Base-by-base conservation (phyloP, 2,113 vertebrate genomes). In the Anolis sagrei region DNA sequence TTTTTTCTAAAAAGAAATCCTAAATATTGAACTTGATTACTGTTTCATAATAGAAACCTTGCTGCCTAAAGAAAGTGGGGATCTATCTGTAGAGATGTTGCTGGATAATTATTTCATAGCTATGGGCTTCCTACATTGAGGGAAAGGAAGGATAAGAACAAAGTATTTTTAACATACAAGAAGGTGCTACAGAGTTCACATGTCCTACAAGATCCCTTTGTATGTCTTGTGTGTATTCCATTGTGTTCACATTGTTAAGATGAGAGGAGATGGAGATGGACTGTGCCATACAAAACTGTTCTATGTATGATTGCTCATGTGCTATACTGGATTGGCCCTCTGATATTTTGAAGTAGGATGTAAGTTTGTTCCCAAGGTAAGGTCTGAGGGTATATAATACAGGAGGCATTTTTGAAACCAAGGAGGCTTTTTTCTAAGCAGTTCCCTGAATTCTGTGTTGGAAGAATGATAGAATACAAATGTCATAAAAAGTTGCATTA, bases 321-420 rank as follows among this genome's bases (percentile, higher is more conserved):
- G 16, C 36, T 62, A 25, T 48, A 51, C 23, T 69, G 29, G 44
- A 68, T 36, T 68, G 79, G 39, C 4, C 27, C 44, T 49, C 49
- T 72, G 32, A 18, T 81, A 69, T 70, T 51, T 81, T 51, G 27
- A 72, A 72, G 70, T 70, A 70, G 66, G n/a, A 70, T 81, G 49
- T 9, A 69, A 68, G 62, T 70, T 69, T 81, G 49, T 21, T 54
- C 48, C n/a, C 48, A 81, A 48, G 49, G 21, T 29, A 81, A 7
- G 49, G 44, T 54, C 49, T 70, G 48, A 70, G n/a, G 34, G 13
- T 36, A 72, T 18, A 36, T 72, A 4, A 66, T 66, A 27, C 25
- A 80, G 62, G 61, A 70, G 8, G 8, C 27, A 49, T 72, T 82
- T n/a, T 10, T 54, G 66, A 82, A 70, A 25, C 44, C 70, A 51